These are phyloP conservation scores for Ariolimax columbianus DNA, from an alignment of 2,888 invertebrate genomes.

Conservation along the genomic window DNA sequence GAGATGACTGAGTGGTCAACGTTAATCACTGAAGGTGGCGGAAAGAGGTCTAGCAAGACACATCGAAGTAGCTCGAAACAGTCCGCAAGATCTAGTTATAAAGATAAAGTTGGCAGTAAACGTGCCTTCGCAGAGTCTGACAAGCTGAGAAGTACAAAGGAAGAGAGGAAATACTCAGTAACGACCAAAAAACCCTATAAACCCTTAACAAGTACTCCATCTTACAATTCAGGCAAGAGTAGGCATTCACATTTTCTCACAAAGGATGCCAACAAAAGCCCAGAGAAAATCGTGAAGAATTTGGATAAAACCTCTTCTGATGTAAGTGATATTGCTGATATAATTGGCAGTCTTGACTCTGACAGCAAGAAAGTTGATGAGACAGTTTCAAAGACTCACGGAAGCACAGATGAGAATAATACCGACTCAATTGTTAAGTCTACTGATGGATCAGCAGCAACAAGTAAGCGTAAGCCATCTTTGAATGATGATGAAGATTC, in stretches of 20 bases:
- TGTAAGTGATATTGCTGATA: conserved; percentile 10
- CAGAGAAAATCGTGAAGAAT: neutral
- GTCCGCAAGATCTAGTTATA: neutral
- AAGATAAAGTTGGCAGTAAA: neutral
- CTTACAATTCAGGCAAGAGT: neutral
- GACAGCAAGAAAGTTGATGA: neutral
- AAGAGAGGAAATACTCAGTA: neutral
- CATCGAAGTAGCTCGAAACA: neutral
- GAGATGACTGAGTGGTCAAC: conserved; percentile 39
- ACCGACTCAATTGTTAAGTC: neutral
- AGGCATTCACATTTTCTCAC: neutral
- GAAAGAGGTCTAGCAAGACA: conserved; percentile 1
- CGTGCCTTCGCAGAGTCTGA: neutral
- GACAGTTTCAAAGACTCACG: neutral
- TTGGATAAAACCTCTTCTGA: neutral
- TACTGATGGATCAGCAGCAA: neutral
- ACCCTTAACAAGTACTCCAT: neutral
- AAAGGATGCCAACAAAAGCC: neutral
- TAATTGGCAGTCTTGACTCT: conserved; percentile 13
- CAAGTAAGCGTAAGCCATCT: conserved; percentile 15
- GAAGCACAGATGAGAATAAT: neutral
- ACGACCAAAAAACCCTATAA: neutral
- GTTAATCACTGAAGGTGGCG: neutral
- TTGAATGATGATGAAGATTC: neutral
- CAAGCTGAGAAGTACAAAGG: neutral